These are phyloP conservation scores for Tenthredo livida DNA, from an alignment of 2,888 invertebrate genomes.

Conservation along the genomic window DNA sequence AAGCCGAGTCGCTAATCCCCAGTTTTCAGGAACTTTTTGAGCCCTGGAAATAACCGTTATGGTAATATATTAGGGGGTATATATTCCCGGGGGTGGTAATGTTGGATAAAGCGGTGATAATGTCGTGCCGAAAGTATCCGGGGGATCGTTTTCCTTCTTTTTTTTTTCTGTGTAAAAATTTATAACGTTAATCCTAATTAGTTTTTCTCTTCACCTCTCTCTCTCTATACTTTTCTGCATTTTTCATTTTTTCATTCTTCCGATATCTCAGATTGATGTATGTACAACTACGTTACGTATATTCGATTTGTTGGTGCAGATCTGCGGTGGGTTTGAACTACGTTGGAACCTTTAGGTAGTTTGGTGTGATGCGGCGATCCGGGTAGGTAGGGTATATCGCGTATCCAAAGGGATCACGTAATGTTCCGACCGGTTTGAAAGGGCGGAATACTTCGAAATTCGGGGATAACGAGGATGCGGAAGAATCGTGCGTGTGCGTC, in stretches of 20 bases:
- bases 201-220: not conserved
- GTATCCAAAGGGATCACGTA: conserved; percentile 38
- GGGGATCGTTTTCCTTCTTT: not conserved
- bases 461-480: conserved; percentile 40
- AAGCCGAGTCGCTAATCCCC: conserved; percentile 5
- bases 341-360: not conserved
- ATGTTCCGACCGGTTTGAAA: conserved; percentile 34
- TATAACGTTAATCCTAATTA: conserved; percentile 1
- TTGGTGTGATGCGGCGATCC: conserved; percentile 14
- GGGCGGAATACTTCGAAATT: conserved; percentile 23
- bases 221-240: not conserved
- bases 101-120: conserved; percentile 31
- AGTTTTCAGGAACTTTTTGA: conserved; percentile 24
- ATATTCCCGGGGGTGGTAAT: conserved; percentile 5
- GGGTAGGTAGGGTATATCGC: conserved; percentile 36
- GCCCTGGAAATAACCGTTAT: conserved; percentile 26
- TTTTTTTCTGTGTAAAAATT: not conserved
- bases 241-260: not conserved
- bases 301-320: conserved; percentile 16
- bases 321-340: not conserved
- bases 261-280: not conserved
- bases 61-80: conserved; percentile 10
- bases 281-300: not conserved
- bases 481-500: conserved; percentile 44
- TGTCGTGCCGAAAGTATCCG: conserved; percentile 22